Percentiles rank a stretch among this genome's conserved stretches.
Evolutionary conservation across 2,797 vertebrate species (phyloP).

Genomic region (Arremon aurantiirostris): DNA sequence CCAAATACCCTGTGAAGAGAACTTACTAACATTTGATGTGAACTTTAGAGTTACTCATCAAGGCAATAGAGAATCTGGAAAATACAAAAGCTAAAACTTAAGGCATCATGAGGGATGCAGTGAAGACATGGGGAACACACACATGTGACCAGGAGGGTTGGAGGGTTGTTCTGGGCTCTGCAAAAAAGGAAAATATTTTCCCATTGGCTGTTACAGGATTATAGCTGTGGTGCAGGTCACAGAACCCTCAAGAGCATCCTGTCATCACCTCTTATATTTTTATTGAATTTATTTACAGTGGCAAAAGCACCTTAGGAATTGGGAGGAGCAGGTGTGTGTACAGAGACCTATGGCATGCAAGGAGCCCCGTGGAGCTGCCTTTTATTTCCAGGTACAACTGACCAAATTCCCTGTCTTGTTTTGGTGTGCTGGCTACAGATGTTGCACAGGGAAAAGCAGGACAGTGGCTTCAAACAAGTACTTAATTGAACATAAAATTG

Average conservation of each 20-base stretch:
- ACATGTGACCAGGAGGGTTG: fast-evolving
- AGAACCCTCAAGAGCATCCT: neutral
- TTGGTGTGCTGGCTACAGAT: neutral
- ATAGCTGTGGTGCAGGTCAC: neutral
- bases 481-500: neutral
- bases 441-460: neutral
- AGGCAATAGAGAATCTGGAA: neutral
- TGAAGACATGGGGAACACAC: neutral
- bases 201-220: neutral
- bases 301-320: neutral
- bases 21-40: neutral
- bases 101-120: fast-evolving
- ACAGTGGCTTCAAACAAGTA: neutral
- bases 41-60: neutral
- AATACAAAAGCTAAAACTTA: neutral
- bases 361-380: neutral
- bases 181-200: neutral
- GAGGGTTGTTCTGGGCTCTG: neutral
- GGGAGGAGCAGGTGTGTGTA: fast-evolving
- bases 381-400: neutral
- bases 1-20: neutral
- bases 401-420: neutral
- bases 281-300: neutral
- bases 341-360: neutral
- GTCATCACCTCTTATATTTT: neutral